Percentiles rank a stretch among this genome's conserved stretches.
Evolutionary conservation across 2,113 vertebrate species (phyloP).

Genomic region (Hippocampus zosterae): DNA sequence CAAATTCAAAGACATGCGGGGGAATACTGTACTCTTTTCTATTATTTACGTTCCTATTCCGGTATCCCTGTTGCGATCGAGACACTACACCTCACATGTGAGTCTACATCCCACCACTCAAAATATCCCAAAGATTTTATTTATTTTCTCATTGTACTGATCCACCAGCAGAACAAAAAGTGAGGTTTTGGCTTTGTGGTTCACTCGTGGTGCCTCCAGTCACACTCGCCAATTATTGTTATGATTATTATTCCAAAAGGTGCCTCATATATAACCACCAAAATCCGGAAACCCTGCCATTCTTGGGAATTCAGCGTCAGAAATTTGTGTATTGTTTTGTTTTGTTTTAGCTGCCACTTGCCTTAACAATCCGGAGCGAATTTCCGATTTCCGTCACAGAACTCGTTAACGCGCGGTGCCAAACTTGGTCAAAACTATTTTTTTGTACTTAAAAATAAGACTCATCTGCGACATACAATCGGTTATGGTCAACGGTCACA

Average conservation of each 20-base stretch:
- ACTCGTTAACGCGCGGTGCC: slow-evolving; percentile 3
- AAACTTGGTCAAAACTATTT: slow-evolving; percentile 40
- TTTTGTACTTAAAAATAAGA: slow-evolving; percentile 39
- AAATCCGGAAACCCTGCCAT: slow-evolving; percentile 31
- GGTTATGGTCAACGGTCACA: slow-evolving; percentile 26
- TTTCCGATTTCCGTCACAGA: slow-evolving; percentile 33
- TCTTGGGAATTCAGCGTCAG: slow-evolving; percentile 7
- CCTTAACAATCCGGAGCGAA: slow-evolving; percentile 54
- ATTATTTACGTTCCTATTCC: slow-evolving; percentile 37
- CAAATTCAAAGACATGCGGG: not conserved
- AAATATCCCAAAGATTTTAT: slow-evolving; percentile 62
- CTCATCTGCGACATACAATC: slow-evolving; percentile 61
- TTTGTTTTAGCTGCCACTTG: slow-evolving; percentile 43
- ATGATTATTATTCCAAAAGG: slow-evolving; percentile 38
- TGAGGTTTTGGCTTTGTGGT: slow-evolving; percentile 33
- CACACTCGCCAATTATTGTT: slow-evolving; percentile 9
- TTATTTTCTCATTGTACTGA: slow-evolving; percentile 55
- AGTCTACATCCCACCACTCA: slow-evolving; percentile 35
- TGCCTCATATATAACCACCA: slow-evolving; percentile 44
- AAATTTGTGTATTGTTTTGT: not conserved
- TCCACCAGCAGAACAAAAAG: slow-evolving; percentile 31
- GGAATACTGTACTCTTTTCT: slow-evolving; percentile 44
- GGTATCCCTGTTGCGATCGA: slow-evolving; percentile 56
- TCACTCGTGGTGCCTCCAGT: slow-evolving; percentile 35
- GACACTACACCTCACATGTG: slow-evolving; percentile 59